Percentiles rank a stretch among this genome's conserved stretches.
Conservation (phyloP, 2,113 vertebrate species). For the Syrmaticus mikado region DNA sequence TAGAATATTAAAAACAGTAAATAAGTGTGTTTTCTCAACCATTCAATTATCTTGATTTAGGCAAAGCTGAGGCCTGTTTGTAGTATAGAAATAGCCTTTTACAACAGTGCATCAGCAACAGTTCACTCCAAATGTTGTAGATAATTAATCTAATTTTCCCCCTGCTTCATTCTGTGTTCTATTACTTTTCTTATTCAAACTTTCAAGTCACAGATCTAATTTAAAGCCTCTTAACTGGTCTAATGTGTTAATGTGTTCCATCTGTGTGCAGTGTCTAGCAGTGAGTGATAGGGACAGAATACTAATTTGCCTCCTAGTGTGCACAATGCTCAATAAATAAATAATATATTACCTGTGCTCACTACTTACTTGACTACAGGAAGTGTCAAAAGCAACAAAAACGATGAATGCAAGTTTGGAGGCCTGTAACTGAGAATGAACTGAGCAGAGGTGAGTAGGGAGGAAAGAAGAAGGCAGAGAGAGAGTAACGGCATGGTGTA, state of each 20-base stretch:
- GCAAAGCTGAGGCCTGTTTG: constrained; percentile 42
- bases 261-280: constrained; percentile 71
- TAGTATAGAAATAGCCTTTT: constrained; percentile 60
- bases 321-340: constrained; percentile 73
- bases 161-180: constrained; percentile 80
- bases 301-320: constrained; percentile 70
- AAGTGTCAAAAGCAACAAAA: constrained; percentile 72
- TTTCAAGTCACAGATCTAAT: constrained; percentile 86
- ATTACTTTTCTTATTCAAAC: constrained; percentile 86
- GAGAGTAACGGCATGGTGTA: neutral
- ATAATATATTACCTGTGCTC: constrained; percentile 70
- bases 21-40: constrained; percentile 45
- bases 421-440: constrained; percentile 46
- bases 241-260: constrained; percentile 79
- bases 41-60: neutral
- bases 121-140: constrained; percentile 72
- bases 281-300: constrained; percentile 69
- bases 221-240: constrained; percentile 81
- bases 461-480: neutral
- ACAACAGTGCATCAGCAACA: constrained; percentile 55
- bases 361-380: constrained; percentile 65
- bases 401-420: constrained; percentile 48
- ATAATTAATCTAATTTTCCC: constrained; percentile 83
- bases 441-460: neutral
- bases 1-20: constrained; percentile 41